These are phyloP conservation scores for Alsophila aescularia DNA, from an alignment of 2,888 invertebrate genomes.

Conservation along the genomic window DNA sequence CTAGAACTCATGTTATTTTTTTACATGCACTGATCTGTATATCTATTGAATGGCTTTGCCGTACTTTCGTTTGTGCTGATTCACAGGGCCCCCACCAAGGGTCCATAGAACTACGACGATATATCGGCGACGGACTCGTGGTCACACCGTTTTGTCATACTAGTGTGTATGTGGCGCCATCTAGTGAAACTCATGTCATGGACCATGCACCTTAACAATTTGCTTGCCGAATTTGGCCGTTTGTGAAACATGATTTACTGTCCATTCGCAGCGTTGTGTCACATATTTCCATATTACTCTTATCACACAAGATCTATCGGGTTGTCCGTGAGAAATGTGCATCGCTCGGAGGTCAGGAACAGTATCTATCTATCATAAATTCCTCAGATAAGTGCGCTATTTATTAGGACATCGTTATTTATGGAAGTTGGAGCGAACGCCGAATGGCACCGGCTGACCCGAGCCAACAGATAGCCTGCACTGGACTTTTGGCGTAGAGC, in stretches of 20 bases:
- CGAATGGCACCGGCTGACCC: constrained; percentile 14
- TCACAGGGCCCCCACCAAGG: too few species aligned
- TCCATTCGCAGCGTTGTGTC: neutral
- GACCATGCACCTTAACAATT: too few species aligned
- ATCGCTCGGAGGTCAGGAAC: constrained; percentile 31
- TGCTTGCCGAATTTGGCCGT: neutral
- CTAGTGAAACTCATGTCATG: too few species aligned
- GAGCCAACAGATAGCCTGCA: constrained; percentile 1
- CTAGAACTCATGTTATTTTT: too few species aligned
- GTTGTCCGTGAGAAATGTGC: constrained; percentile 33
- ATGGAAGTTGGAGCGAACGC: constrained; percentile 6
- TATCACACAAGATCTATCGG: constrained; percentile 34
- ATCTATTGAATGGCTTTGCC: too few species aligned
- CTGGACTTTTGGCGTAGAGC: constrained; percentile 9
- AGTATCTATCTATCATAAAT: constrained; percentile 31
- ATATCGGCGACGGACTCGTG: too few species aligned
- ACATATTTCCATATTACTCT: constrained; percentile 23
- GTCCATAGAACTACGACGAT: too few species aligned
- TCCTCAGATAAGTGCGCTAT: constrained; percentile 27
- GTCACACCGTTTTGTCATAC: too few species aligned
- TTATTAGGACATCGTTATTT: constrained; percentile 24
- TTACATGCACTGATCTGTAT: too few species aligned
- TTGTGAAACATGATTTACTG: constrained; percentile 2
- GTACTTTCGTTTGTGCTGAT: too few species aligned
- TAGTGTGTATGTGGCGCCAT: too few species aligned